These are phyloP conservation scores for Eremobia ochroleuca DNA, from an alignment of 2,888 invertebrate genomes.

Conservation along the genomic window DNA sequence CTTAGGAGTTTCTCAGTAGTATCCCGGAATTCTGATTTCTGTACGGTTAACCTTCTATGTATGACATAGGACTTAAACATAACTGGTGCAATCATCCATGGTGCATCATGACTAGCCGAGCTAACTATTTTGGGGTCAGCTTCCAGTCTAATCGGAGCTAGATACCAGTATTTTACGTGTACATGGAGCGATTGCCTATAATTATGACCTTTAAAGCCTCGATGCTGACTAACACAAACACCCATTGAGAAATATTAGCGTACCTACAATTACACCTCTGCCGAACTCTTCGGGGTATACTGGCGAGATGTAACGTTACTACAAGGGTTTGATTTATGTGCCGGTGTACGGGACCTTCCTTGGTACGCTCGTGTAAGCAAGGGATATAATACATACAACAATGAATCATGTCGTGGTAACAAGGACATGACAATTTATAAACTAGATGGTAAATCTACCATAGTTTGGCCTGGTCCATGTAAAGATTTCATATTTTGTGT, in stretches of 20 bases:
- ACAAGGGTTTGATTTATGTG: slow-evolving; percentile 38
- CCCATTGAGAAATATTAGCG: background rate
- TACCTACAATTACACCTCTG: background rate
- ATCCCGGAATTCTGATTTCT: background rate
- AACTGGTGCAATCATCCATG: background rate
- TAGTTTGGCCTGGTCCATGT: background rate
- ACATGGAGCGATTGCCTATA: background rate
- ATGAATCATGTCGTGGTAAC: slow-evolving; percentile 28
- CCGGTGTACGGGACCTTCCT: background rate
- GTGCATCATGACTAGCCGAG: too few species aligned
- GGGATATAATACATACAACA: slow-evolving; percentile 9
- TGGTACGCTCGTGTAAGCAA: background rate
- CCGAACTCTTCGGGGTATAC: background rate
- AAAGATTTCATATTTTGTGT: background rate
- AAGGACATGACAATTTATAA: slow-evolving; percentile 34
- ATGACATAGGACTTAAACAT: background rate
- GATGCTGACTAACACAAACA: background rate
- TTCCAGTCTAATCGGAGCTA: too few species aligned
- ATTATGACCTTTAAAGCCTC: background rate
- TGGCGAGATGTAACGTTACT: background rate
- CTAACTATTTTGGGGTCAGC: background rate
- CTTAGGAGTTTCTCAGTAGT: background rate
- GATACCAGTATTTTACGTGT: background rate
- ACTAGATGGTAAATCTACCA: background rate
- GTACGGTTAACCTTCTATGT: background rate